These are phyloP conservation scores for Drosophila mercatorum DNA, from an alignment of 2,888 invertebrate genomes.

Conservation along the genomic window DNA sequence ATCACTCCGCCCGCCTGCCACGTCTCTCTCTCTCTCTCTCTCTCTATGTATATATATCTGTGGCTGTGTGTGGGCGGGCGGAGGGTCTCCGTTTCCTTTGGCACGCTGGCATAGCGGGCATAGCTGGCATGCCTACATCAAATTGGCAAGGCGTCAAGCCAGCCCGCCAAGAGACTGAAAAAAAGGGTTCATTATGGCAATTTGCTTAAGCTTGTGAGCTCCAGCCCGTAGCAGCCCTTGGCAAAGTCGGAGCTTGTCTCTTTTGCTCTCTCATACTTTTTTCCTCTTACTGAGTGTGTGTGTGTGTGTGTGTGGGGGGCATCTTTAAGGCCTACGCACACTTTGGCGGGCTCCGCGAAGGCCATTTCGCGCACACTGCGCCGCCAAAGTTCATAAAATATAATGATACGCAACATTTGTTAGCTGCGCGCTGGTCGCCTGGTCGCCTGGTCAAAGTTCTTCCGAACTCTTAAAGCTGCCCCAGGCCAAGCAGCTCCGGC, in stretches of 20 bases:
- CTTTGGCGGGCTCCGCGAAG: slow-evolving; percentile 31
- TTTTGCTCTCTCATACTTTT: slow-evolving; percentile 29
- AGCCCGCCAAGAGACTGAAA: slow-evolving; percentile 46
- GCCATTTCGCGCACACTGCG: slow-evolving; percentile 62
- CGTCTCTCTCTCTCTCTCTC: slow-evolving; percentile 8
- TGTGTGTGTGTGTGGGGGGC: background rate
- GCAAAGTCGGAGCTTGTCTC: slow-evolving; percentile 52
- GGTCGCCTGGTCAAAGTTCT: slow-evolving; percentile 6
- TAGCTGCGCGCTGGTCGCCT: slow-evolving; percentile 12
- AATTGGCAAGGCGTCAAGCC: slow-evolving; percentile 79
- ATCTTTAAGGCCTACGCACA: slow-evolving; percentile 63
- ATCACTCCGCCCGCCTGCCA: slow-evolving; percentile 49
- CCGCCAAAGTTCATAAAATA: slow-evolving; percentile 67
- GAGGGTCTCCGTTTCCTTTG: slow-evolving; percentile 51
- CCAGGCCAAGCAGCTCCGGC: background rate
- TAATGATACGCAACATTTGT: slow-evolving; percentile 77
- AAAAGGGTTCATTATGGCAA: slow-evolving; percentile 80
- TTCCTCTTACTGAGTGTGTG: background rate
- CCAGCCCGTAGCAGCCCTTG: slow-evolving; percentile 13
- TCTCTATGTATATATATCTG: slow-evolving; percentile 1
- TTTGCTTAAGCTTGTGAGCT: slow-evolving; percentile 75
- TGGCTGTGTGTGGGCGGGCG: background rate
- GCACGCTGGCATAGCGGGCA: slow-evolving; percentile 62
- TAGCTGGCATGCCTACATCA: slow-evolving; percentile 73
- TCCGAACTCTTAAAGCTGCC: slow-evolving; percentile 6